A percentile compares a stretch with the other conserved stretches of the same genome.
These are phyloP conservation scores for Drosophila mayri DNA, from an alignment of 1,140 invertebrate genomes.

Conservation along the genomic window DNA sequence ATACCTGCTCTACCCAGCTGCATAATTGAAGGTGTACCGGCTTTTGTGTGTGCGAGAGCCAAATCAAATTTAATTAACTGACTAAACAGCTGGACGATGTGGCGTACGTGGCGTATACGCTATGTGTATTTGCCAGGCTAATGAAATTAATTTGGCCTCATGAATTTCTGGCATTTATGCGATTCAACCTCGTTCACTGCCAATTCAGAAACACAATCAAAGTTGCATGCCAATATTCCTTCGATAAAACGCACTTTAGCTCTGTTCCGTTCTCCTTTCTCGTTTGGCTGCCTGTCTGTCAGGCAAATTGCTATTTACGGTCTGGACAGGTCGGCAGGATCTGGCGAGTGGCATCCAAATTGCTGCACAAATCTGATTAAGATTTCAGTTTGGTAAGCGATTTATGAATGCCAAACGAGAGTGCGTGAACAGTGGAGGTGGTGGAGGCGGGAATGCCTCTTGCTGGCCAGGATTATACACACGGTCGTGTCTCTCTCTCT, in stretches of 20 bases:
- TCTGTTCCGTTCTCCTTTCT: slow-evolving; percentile 24
- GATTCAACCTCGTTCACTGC: slow-evolving; percentile 18
- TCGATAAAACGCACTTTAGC: slow-evolving; percentile 53
- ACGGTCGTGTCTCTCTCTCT: background rate
- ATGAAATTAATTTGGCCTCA: slow-evolving; percentile 56
- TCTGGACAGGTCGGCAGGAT: slow-evolving; percentile 22
- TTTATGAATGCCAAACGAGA: slow-evolving; percentile 65
- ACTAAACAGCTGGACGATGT: slow-evolving; percentile 37
- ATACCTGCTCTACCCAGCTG: slow-evolving; percentile 11
- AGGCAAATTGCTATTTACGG: slow-evolving; percentile 70
- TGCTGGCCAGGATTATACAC: slow-evolving; percentile 26
- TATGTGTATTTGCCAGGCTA: slow-evolving; percentile 28
- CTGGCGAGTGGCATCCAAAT: slow-evolving; percentile 53
- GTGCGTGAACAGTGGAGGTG: slow-evolving; percentile 38
- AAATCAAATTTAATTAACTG: slow-evolving; percentile 67
- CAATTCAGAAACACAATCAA: slow-evolving; percentile 50
- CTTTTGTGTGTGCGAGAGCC: slow-evolving; percentile 28
- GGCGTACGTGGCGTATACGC: slow-evolving; percentile 23
- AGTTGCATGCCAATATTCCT: slow-evolving; percentile 34
- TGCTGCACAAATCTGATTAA: slow-evolving; percentile 76
- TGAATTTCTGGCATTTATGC: slow-evolving; percentile 17
- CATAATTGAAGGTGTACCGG: slow-evolving; percentile 40
- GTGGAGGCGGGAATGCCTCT: background rate
- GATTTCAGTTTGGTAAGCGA: slow-evolving; percentile 69
- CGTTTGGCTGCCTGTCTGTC: slow-evolving; percentile 14